phyloP scores from a whole-genome alignment of 2,888 invertebrate species.

The Digitonthophagus gazella region DNA sequence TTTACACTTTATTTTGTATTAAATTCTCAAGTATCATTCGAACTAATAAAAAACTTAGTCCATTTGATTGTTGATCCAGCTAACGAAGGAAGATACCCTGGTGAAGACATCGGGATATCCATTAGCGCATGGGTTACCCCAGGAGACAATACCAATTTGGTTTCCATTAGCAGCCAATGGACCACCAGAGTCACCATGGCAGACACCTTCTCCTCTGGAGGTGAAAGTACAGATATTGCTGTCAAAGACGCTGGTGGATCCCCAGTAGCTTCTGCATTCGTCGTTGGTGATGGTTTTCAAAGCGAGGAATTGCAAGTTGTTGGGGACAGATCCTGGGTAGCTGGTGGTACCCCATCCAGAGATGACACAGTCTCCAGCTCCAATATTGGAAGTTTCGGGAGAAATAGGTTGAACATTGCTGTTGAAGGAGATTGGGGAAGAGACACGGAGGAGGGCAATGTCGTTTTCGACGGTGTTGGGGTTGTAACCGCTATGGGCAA shows the following conservation, averaged over 20 bases:
- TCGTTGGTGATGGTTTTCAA: conserved; percentile 53
- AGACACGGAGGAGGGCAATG: conserved; percentile 28
- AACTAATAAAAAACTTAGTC: neutral
- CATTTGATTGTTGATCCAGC: conserved; percentile 43
- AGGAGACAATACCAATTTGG: conserved; percentile 42
- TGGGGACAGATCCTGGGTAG: conserved; percentile 57
- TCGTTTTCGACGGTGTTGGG: conserved; percentile 25
- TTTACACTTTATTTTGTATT: neutral
- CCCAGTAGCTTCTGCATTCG: conserved; percentile 52
- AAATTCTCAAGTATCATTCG: neutral
- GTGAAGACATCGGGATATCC: conserved; percentile 50
- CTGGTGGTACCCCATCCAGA: conserved; percentile 56
- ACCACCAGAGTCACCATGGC: conserved; percentile 49
- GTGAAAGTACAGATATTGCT: conserved; percentile 61
- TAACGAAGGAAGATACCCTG: conserved; percentile 45
- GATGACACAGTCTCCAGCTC: conserved; percentile 42
- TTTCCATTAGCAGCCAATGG: conserved; percentile 25
- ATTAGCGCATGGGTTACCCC: conserved; percentile 48
- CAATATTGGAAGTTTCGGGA: conserved; percentile 42
- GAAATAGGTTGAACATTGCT: conserved; percentile 32
- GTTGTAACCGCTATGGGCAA: conserved; percentile 28
- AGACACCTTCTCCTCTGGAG: conserved; percentile 59
- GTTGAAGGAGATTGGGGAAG: conserved; percentile 18
- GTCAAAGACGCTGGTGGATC: conserved; percentile 50
- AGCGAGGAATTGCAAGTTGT: conserved; percentile 57